Percentiles rank a stretch among this genome's conserved stretches.
phyloP scores from a whole-genome alignment of 2,888 invertebrate species.

The Dexiosoma caninum region DNA sequence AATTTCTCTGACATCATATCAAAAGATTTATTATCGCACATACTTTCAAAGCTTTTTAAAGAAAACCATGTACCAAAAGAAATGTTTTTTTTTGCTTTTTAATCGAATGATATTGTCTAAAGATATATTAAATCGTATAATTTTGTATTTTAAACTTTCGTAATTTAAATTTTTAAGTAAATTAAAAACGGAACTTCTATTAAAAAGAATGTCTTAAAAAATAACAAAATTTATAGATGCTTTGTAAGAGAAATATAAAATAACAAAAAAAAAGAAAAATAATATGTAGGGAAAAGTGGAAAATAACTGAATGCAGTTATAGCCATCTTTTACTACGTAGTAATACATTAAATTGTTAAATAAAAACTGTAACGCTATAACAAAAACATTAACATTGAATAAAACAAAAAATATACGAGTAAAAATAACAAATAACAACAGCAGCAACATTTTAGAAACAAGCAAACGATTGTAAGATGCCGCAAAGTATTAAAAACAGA shows the following conservation, averaged over 20 bases:
- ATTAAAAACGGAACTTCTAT: slow-evolving; percentile 1
- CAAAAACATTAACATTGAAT: slow-evolving; percentile 73
- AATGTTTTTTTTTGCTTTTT: not conserved
- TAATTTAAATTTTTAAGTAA: slow-evolving; percentile 75
- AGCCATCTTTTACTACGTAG: slow-evolving; percentile 50
- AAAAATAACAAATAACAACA: slow-evolving; percentile 12
- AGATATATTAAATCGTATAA: slow-evolving; percentile 71
- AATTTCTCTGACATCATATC: no score
- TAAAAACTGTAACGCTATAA: slow-evolving; percentile 44
- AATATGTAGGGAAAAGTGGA: slow-evolving; percentile 16
- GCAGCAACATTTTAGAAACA: slow-evolving; percentile 56
- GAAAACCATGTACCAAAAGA: no score
- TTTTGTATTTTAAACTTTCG: slow-evolving; percentile 78
- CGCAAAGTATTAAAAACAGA: slow-evolving; percentile 53
- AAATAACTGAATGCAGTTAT: slow-evolving; percentile 44
- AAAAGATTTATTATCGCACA: no score
- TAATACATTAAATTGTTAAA: slow-evolving; percentile 60
- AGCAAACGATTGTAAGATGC: slow-evolving; percentile 54
- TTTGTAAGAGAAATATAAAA: slow-evolving; percentile 38
- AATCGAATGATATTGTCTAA: not conserved
- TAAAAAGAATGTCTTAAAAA: slow-evolving; percentile 77
- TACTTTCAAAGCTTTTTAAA: no score
- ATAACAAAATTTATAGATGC: slow-evolving; percentile 77
- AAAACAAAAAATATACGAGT: slow-evolving; percentile 64
- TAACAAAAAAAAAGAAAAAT: slow-evolving; percentile 3